Evolutionary conservation across 2,797 vertebrate species (phyloP), one percentile per base, ranked within the genome.

Genomic region (Ispidina lecontei): DNA sequence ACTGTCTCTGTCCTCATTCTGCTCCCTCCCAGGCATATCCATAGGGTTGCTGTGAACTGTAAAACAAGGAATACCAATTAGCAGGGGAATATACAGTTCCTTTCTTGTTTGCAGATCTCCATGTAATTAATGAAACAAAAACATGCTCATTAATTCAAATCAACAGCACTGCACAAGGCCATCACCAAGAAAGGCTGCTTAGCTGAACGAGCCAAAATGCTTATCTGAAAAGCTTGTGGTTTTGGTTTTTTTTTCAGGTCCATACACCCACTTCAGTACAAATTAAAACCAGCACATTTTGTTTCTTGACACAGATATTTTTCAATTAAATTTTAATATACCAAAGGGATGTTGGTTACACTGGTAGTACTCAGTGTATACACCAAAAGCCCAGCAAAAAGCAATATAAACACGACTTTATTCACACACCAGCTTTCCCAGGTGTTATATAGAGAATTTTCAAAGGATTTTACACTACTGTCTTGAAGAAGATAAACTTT

Each of bases 41-140:
- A 99, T 99, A 56, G 99, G 99, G 94, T 99, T 99, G 97, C 99
- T 99, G 91, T 99, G 99, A 96, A 99, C 99, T 99, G 96, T 60
- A 95, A 97, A 94, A 95, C 59, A 96, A 96, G 84, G 93, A 47
- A 94, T 84, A 93, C 89, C 49, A 81, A 80, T 98, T 93, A 97
- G 95, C 92, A 94, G 78, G 64, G 95, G 93, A 89, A 94, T 75
- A 82, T 71, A 95, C 25, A 89, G 18, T 78, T 78, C 60, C 83
- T 71, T 73, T 90, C 88, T 95, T 86, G 46, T 71, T 77, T 93
- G 88, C 58, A 86, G 65, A 95, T 91, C 86, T 96, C 91, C 94
- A 83, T 76, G 95, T 96, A 96, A 96, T 96, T 87, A 94, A 91
- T 90, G 96, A 96, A 96, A 97, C 80, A 89, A 96, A 97, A 97